Base-by-base conservation (phyloP, 2,888 invertebrate species). In the Vannuccia rotundouncinata region DNA sequence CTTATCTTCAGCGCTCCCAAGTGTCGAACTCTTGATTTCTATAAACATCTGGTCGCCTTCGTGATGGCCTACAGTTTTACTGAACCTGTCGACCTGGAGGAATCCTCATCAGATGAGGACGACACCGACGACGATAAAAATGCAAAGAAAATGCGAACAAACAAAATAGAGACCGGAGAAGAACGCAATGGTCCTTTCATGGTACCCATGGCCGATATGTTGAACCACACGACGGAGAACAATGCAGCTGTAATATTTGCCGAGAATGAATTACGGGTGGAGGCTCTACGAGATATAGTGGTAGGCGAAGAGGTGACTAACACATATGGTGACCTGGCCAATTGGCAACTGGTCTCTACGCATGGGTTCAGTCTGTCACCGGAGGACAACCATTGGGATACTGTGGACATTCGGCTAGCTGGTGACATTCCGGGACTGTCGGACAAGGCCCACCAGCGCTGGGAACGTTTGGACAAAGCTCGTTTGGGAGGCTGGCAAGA, bases 1-100 rank as follows among this genome's bases (percentile, higher is more conserved):
- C 45, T 17, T 45, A 13, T 13, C 45, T 66, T 66, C 22, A 31
- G 25, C 30, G 83, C 83, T 1, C 30, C 79, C 0, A 77, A 79
- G 25, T 84, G 83, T 74, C 78, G 82, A 29, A 81, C 79, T 80
- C 59, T 87, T n/a, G 84, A 85, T 13, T 84, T 86, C 79, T 88
- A 86, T 84, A 87, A 87, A 83, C 83, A 84, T 82, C 87, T 87
- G 85, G 88, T 88, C 10, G 87, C 87, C 17, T 88, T 88, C 83
- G 85, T 88, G 22, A 88, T 88, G 88, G 86, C 88, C 0, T 88
- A 88, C 84, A 88, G 88, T 80, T 88, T 88, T 82, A 88, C 87
- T n/a, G 87, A 88, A 81, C 86, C 86, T 1, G 80, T 79, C 5
- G 79, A 81, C 1, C 77, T 30, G 27, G 82, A 79, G 13, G 31